Conservation (phyloP, 2,888 invertebrate genomes). For the Spodoptera exigua region DNA sequence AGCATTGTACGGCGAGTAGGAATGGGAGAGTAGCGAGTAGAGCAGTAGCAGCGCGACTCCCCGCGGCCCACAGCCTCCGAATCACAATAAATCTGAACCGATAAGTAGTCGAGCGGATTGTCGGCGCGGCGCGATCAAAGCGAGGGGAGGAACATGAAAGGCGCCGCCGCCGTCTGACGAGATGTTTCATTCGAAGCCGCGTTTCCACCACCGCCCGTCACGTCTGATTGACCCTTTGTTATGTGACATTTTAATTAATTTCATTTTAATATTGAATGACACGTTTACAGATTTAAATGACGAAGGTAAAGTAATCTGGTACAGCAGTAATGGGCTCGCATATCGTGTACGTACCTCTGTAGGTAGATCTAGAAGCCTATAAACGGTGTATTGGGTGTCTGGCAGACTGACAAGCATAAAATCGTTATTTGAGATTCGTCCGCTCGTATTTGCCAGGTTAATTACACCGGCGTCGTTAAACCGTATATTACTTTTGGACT, state of each 20-base stretch:
- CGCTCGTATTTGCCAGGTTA: conserved; percentile 3
- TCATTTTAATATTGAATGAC: conserved; percentile 77
- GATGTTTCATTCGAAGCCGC: conserved; percentile 76
- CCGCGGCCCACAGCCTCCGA: conserved; percentile 81
- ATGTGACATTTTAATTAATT: conserved; percentile 84
- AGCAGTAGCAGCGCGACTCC: conserved; percentile 71
- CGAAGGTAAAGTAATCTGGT: conserved; percentile 64
- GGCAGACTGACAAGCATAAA: conserved; percentile 34
- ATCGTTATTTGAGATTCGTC: conserved; percentile 15
- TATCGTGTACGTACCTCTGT: conserved; percentile 1
- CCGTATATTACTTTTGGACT: background rate
- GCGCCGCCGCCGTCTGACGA: conserved; percentile 77
- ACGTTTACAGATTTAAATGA: conserved; percentile 71
- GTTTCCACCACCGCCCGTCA: conserved; percentile 81
- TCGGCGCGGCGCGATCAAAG: conserved; percentile 88
- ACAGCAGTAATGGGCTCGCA: conserved; percentile 22
- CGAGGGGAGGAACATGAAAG: conserved; percentile 84
- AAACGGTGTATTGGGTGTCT: conserved; percentile 9
- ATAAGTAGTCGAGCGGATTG: conserved; percentile 88
- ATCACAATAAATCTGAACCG: conserved; percentile 89
- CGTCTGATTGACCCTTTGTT: conserved; percentile 75
- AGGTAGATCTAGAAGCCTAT: background rate
- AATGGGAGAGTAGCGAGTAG: conserved; percentile 71
- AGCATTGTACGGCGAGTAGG: conserved; percentile 67
- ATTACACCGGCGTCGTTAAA: background rate